Base-by-base conservation (phyloP, 64 coral and sea anemone genomes). In the Porites australiensis region DNA sequence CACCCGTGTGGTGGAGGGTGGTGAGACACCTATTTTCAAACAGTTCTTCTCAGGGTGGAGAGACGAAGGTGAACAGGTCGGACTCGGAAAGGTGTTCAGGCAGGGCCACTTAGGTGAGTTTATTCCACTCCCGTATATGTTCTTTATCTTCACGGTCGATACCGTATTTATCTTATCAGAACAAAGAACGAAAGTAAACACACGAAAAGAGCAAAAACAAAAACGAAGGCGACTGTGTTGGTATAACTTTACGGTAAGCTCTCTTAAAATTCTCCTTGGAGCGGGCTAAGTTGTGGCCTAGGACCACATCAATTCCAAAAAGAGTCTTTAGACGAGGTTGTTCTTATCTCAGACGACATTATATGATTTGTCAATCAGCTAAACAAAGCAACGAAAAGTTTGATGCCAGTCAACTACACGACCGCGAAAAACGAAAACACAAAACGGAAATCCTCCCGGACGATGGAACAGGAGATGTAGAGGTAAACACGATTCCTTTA, bases 21-120 rank as follows among this genome's bases (percentile, higher is more conserved):
- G 90, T 19, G 98, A 99, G 86, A 96, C 98, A 22, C 98, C 98
- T 2, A 93, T 96, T 14, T 99, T 99, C 58, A 94, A 99, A 48
- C 91, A 96, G 23, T 96, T 93, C 43, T 99, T 99, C 67, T 93
- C 94, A 10, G 90, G 90, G 16, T 99, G 98, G 98, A 88, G 78
- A 54, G 95, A 97, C 57, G 27, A 85, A 44, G 90, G 94, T 53
- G 68, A 86, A 12, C 95, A 97, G 88, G 95, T 97, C 61, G 92
- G 95, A 18, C 14, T 97, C 52, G 95, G 95, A 81, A 85, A 84
- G 43, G 92, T 79, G 68, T 97, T 97, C 50, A 79, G 81, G 70
- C 64, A 57, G 22, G 90, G 90, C 72, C 20, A 72, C 43, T 74
- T 72, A 47, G 95, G 95, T 97, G 90, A 67, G 88, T 75, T 9